These are phyloP conservation scores for Caenorhabditis virilis DNA, from an alignment of 2,888 invertebrate genomes.

Conservation along the genomic window DNA sequence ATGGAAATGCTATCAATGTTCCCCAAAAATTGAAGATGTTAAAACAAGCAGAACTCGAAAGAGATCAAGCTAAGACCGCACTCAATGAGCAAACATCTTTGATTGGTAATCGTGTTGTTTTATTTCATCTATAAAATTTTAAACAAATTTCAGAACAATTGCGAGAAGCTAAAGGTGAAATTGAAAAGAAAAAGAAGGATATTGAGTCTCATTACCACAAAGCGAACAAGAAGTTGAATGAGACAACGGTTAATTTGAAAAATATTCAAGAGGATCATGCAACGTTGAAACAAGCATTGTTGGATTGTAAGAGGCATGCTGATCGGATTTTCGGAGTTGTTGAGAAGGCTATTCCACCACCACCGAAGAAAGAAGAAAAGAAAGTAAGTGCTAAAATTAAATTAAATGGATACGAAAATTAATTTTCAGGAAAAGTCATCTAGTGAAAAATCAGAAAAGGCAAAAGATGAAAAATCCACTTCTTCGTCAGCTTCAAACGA, in stretches of 20 bases:
- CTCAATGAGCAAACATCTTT: constrained; percentile 44
- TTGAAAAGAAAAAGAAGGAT: constrained; percentile 63
- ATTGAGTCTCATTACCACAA: constrained; percentile 63
- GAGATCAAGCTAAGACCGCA: constrained; percentile 47
- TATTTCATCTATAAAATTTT: neutral
- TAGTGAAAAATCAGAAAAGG: neutral
- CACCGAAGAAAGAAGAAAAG: constrained; percentile 21
- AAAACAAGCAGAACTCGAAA: constrained; percentile 59
- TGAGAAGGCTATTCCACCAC: constrained; percentile 57
- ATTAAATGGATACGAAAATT: neutral
- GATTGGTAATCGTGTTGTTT: constrained; percentile 26
- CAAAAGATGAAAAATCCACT: constrained; percentile 19
- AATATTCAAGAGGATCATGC: constrained; percentile 51
- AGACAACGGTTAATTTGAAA: constrained; percentile 55
- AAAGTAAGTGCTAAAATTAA: constrained; percentile 2
- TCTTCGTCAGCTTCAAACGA: no score
- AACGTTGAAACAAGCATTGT: constrained; percentile 49
- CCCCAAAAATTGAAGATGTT: constrained; percentile 56
- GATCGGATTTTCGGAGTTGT: constrained; percentile 54
- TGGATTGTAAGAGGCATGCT: constrained; percentile 56
- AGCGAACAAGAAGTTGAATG: constrained; percentile 63
- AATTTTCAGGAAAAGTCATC: constrained; percentile 10
- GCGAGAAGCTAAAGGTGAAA: constrained; percentile 40
- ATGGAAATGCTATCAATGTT: constrained; percentile 63
- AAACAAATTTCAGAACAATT: constrained; percentile 38